phyloP scores from a whole-genome alignment of 2,113 vertebrate species.

The Lagopus leucura region DNA sequence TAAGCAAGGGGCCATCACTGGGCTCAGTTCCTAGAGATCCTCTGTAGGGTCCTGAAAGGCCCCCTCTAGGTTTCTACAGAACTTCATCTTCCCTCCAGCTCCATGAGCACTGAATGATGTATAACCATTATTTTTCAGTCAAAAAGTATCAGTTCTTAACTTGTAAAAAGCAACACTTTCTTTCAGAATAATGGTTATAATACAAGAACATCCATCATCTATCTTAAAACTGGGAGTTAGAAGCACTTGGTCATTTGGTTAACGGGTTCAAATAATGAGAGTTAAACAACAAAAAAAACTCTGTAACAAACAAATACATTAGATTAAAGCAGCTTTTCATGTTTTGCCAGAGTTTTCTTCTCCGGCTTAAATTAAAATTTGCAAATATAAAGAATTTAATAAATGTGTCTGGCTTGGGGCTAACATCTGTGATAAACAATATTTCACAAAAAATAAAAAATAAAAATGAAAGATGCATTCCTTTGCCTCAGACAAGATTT shows the following conservation, averaged over 20 bases:
- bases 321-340: slow-evolving; percentile 33
- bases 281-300: slow-evolving; percentile 11
- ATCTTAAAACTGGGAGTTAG: neutral
- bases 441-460: neutral
- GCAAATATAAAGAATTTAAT: slow-evolving; percentile 19
- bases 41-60: neutral
- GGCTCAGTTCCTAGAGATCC: neutral
- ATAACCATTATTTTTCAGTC: neutral
- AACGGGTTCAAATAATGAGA: slow-evolving; percentile 29
- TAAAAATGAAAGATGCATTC: neutral
- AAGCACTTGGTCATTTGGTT: slow-evolving; percentile 13
- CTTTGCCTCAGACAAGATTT: neutral
- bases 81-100: neutral
- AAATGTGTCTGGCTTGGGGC: neutral
- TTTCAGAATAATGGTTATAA: slow-evolving; percentile 40
- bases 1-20: neutral
- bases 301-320: slow-evolving; percentile 26
- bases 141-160: slow-evolving; percentile 19
- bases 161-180: slow-evolving; percentile 26
- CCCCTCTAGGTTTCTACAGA: neutral
- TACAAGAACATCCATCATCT: slow-evolving; percentile 26
- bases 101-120: neutral
- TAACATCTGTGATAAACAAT: neutral
- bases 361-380: slow-evolving; percentile 32
- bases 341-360: slow-evolving; percentile 13